Evolutionary conservation across 2,797 vertebrate genomes (phyloP).

Genomic region (Sparus aurata): DNA sequence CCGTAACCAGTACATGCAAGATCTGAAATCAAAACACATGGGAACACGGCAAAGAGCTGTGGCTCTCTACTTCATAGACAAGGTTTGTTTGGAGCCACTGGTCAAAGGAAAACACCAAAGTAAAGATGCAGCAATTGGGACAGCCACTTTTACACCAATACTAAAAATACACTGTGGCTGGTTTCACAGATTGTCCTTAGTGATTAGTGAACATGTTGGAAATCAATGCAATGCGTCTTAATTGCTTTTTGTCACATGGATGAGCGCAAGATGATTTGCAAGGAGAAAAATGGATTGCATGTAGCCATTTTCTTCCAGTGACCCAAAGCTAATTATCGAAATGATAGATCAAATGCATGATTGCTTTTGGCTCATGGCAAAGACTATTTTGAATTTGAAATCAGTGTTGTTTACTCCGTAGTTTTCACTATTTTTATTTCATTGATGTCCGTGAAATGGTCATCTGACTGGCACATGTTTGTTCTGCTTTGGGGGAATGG

Average conservation of each 20-base stretch:
- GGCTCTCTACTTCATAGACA: slow-evolving; percentile 88
- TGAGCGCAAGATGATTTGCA: slow-evolving; percentile 24
- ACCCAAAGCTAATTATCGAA: slow-evolving; percentile 48
- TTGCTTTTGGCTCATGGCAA: slow-evolving; percentile 38
- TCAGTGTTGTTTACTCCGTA: background rate
- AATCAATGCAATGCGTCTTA: slow-evolving; percentile 31
- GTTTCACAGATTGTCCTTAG: slow-evolving; percentile 6
- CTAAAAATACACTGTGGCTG: slow-evolving; percentile 8
- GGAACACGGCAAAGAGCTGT: slow-evolving; percentile 78
- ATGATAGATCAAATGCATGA: slow-evolving; percentile 43
- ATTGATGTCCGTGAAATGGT: background rate
- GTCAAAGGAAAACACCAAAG: background rate
- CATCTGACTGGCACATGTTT: background rate
- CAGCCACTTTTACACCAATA: background rate
- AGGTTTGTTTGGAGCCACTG: slow-evolving; percentile 62
- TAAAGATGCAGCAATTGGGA: background rate
- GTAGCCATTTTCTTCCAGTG: slow-evolving; percentile 37
- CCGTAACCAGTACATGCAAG: slow-evolving; percentile 74
- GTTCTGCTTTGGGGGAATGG: background rate
- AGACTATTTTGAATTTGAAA: slow-evolving; percentile 21
- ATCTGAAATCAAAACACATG: slow-evolving; percentile 85
- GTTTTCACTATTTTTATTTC: background rate
- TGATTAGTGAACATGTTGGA: slow-evolving; percentile 27
- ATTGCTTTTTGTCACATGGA: slow-evolving; percentile 27
- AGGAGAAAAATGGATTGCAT: slow-evolving; percentile 36